Percentiles rank a stretch among this genome's conserved stretches.
Evolutionary conservation across 2,797 vertebrate species (phyloP).

Genomic region (Pachyuromys duprasi): DNA sequence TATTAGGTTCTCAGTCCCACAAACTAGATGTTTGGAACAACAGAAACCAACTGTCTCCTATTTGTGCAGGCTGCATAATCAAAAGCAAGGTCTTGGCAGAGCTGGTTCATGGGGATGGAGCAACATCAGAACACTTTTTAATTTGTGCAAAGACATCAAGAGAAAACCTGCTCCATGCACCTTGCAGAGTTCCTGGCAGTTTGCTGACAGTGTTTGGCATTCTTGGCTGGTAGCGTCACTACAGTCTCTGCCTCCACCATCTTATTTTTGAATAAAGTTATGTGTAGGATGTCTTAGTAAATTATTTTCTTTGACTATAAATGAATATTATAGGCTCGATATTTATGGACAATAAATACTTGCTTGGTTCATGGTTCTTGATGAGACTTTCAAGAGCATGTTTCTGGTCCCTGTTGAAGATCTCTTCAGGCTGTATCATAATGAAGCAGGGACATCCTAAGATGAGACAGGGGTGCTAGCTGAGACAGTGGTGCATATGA

Average conservation of each 20-base stretch:
- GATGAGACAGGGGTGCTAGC: not conserved
- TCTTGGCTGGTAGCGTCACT: not conserved
- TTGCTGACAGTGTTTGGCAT: not conserved
- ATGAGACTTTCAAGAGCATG: not conserved
- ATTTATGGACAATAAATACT: not conserved
- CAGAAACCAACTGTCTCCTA: not conserved
- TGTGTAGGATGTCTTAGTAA: not conserved
- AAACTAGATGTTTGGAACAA: not conserved
- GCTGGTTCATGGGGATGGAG: not conserved
- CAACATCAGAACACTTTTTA: not conserved
- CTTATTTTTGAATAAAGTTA: constrained; percentile 22
- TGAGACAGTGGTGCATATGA: too few relatives aligned
- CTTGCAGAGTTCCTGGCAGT: not conserved
- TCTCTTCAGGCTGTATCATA: not conserved
- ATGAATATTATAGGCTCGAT: too few relatives aligned
- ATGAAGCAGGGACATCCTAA: not conserved
- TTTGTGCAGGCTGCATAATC: not conserved
- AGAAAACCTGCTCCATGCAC: not conserved
- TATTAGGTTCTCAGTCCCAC: not conserved
- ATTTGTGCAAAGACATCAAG: too few relatives aligned
- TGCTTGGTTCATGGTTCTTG: not conserved
- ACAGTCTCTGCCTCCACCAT: not conserved
- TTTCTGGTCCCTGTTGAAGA: not conserved
- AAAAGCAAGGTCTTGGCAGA: not conserved
- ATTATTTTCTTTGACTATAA: not conserved